Evolutionary conservation across 1,140 invertebrate species (phyloP), one percentile per base, ranked within the genome.

Genomic region (Mizuhopecten yessoensis): DNA sequence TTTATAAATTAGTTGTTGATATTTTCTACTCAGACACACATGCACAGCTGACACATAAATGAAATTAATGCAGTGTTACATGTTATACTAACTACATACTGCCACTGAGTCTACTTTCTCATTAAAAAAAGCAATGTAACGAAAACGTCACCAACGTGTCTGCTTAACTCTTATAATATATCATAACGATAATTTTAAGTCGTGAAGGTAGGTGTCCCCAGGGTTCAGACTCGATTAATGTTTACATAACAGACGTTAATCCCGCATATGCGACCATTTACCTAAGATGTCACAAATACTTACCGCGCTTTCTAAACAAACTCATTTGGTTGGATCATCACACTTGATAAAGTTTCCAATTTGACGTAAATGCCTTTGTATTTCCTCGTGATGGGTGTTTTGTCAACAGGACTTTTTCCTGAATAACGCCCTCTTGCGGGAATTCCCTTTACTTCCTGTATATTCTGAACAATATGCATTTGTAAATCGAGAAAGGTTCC

Each of bases 341-440:
- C 57, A 75, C 23, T 75, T 75, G n/a, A 75, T 75, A 75, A 57
- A 29, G n/a, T 75, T 75, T 75, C 57, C 15, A 29, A 75, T 75
- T 75, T 75, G 57, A 75, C n/a, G 57, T n/a, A 29, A 17, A 75
- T 3, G 57, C n/a, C n/a, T 89, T 29, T 89, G 45, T 57, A 29
- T 89, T 36, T 36, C 49, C 88, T 36, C 88, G 88, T 89, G 49
- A 86, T 89, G 88, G 88, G 88, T 89, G 88, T 89, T 57, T 34
- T 57, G 45, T 34, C 88, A 89, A 57, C 88, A 86, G 33, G 39
- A 86, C 23, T 89, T 89, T 89, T 36, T 34, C 86, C 86, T 86
- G 34, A 86, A 45, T 89, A 33, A 34, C 34, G 33, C 34, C 86
- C 86, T 34, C 34, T 87, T n/a, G 34, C 23, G 34, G 89, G 89